A percentile compares a stretch with the other conserved stretches of the same genome.
Conservation (phyloP, 2,113 vertebrate genomes). For the Sceloporus tristichus region DNA sequence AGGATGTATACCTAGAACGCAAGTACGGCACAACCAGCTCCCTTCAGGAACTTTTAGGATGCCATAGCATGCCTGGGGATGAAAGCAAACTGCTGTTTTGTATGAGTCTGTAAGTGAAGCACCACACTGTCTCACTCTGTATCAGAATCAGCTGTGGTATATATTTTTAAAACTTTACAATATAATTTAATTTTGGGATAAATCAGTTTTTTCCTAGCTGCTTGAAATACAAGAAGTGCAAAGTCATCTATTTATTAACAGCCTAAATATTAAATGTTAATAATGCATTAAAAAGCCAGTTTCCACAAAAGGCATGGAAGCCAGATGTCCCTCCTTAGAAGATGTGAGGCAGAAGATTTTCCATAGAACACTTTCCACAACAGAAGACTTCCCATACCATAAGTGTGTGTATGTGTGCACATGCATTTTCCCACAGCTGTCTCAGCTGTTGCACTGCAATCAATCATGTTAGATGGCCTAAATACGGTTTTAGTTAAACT, state of each 20-base stretch:
- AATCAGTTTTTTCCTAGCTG: background rate
- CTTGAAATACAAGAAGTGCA: background rate
- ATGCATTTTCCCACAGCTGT: no score
- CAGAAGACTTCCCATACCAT: no score
- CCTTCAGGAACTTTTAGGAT: slow-evolving; percentile 97
- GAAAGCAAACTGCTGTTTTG: slow-evolving; percentile 13
- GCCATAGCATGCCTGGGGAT: slow-evolving; percentile 93
- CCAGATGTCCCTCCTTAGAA: no score
- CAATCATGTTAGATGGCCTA: no score
- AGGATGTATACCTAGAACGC: slow-evolving; percentile 91
- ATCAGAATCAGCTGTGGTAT: no score
- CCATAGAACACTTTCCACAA: no score
- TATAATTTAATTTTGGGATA: background rate
- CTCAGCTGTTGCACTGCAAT: no score
- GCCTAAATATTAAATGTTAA: background rate
- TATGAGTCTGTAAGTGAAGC: background rate
- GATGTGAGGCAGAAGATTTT: no score
- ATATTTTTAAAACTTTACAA: background rate
- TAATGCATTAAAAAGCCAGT: background rate
- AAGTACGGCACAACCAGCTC: slow-evolving; percentile 98
- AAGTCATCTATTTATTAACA: background rate
- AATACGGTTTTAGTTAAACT: no score
- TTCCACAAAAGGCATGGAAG: background rate
- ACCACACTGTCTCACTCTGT: background rate
- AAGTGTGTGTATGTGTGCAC: no score